phyloP scores from a whole-genome alignment of 2,888 invertebrate genomes.

The Sarcophaga carnaria region DNA sequence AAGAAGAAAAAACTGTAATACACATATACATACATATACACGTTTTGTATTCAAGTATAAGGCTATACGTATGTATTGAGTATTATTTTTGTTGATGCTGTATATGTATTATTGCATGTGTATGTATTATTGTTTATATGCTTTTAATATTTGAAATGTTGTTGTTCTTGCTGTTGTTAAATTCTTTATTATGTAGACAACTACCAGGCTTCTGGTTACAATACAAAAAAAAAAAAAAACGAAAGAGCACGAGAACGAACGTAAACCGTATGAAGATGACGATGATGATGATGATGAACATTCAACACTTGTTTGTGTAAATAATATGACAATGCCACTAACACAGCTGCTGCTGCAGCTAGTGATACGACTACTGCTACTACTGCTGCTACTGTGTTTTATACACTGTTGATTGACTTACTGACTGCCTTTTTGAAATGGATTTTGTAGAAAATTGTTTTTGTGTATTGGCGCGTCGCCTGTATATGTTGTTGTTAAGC shows the following conservation, averaged over 20 bases:
- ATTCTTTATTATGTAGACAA: conserved; percentile 42
- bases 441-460: conserved; percentile 44
- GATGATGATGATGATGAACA: conserved; percentile 4
- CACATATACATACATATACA: conserved; percentile 1
- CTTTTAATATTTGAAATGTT: conserved; percentile 40
- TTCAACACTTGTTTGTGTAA: conserved; percentile 57
- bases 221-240: conserved; percentile 19
- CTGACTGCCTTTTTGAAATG: conserved; percentile 12
- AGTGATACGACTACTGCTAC: too few relatives aligned
- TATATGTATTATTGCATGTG: conserved; percentile 17
- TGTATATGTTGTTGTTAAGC: conserved; percentile 51
- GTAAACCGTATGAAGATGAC: neutral
- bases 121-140: conserved; percentile 23
- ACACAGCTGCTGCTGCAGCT: too few relatives aligned
- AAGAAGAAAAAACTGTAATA: too few relatives aligned
- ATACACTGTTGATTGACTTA: conserved; percentile 17
- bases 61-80: conserved; percentile 1
- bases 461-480: conserved; percentile 69
- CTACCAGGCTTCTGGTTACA: conserved; percentile 62
- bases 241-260: neutral
- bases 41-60: neutral
- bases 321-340: conserved; percentile 45
- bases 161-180: conserved; percentile 36
- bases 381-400: neutral
- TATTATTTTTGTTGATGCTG: conserved; percentile 17